phyloP scores from a whole-genome alignment of 2,113 vertebrate species.

The Cyanoramphus novaezelandiae region DNA sequence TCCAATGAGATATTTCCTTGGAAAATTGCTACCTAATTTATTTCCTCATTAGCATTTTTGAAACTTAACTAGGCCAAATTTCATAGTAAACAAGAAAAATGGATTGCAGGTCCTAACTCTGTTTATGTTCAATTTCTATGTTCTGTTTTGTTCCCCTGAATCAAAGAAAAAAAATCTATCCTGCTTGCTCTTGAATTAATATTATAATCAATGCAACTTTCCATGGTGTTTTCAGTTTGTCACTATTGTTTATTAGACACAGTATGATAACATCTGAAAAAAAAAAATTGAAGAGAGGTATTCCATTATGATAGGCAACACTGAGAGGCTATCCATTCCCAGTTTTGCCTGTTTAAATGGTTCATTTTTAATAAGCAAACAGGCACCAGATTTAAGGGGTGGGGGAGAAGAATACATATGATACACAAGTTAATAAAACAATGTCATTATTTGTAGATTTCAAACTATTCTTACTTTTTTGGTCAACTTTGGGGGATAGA shows the following conservation, averaged over 20 bases:
- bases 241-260: conserved; percentile 27
- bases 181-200: conserved; percentile 33
- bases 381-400: neutral
- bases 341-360: neutral
- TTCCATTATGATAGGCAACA: neutral
- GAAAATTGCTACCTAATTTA: conserved; percentile 57
- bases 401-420: neutral
- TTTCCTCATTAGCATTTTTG: conserved; percentile 59
- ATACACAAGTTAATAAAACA: neutral
- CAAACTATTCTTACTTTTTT: neutral
- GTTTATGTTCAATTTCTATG: conserved; percentile 44
- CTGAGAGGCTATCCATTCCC: neutral
- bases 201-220: conserved; percentile 44
- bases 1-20: conserved; percentile 29
- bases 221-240: conserved; percentile 2
- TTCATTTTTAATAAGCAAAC: neutral
- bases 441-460: neutral
- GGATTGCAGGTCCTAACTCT: conserved; percentile 32
- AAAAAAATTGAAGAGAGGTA: neutral
- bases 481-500: neutral
- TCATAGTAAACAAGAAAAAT: conserved; percentile 51
- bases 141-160: conserved; percentile 8
- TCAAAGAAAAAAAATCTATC: conserved; percentile 5
- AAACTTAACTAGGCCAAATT: conserved; percentile 49
- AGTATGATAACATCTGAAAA: neutral